A percentile compares a stretch with the other conserved stretches of the same genome.
phyloP scores from a whole-genome alignment of 2,113 vertebrate genomes.

The Pipra filicauda region DNA sequence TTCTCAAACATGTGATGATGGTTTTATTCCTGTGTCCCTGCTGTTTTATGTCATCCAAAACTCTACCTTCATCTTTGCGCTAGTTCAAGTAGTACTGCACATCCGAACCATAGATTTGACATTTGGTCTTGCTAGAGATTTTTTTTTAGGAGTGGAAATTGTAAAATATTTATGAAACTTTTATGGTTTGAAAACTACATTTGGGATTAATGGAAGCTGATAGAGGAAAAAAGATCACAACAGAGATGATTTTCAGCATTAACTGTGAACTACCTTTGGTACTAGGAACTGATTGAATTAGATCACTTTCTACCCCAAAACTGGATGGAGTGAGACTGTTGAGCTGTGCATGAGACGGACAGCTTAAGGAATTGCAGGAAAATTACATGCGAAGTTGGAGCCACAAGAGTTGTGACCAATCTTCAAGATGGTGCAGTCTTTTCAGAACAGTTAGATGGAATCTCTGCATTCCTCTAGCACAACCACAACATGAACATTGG shows the following conservation, averaged over 20 bases:
- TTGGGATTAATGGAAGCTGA: not conserved
- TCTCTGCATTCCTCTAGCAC: not conserved
- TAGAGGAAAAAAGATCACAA: not conserved
- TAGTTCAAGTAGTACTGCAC: not conserved
- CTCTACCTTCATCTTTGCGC: not conserved
- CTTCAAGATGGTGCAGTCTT: not conserved
- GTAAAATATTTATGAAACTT: constrained; percentile 1
- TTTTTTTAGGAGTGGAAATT: not conserved
- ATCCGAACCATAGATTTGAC: not conserved
- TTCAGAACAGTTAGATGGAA: not conserved
- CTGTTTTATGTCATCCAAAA: not conserved
- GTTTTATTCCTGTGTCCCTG: not conserved
- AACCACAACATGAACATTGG: fast-evolving
- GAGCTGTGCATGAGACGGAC: not conserved
- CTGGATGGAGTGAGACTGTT: not conserved
- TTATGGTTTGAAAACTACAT: not conserved
- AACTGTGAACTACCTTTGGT: not conserved
- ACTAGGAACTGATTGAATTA: not conserved
- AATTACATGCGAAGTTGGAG: not conserved
- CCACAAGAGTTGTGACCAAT: fast-evolving
- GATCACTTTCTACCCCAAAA: not conserved
- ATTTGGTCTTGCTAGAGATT: not conserved
- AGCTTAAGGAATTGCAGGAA: not conserved
- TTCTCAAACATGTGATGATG: fast-evolving
- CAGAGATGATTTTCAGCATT: not conserved